Base-by-base conservation (phyloP, 2,113 vertebrate genomes). In the Barnardius zonarius region DNA sequence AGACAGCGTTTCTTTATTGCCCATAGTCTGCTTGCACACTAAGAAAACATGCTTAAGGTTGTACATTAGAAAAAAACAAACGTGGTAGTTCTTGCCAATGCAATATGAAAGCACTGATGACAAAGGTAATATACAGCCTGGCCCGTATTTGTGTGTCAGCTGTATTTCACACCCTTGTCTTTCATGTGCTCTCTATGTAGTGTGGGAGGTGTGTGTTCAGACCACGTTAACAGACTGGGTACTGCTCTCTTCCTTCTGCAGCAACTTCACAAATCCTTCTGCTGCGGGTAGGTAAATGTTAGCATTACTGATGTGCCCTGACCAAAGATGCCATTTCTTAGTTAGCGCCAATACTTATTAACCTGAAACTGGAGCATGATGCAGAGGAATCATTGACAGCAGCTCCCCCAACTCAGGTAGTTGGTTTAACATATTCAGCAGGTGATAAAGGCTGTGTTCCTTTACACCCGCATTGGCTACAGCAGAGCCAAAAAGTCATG, bases 1-100 rank as follows among this genome's bases (percentile, higher is more conserved):
- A 82, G 92, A 78, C 57, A 88, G 52, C 10, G 7, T 68, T 76
- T 88, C 70, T 96, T 96, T 96, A 94, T 95, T 96, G 39, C 25
- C 64, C 63, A 28, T 25, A 62, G 44, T 61, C 59, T 52, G 19
- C 49, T 76, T 57, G 44, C 51, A 83, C 64, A 41, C 73, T 57
- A 69, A 69, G 67, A 66, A 86, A 92, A 88, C 67, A 35, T 20
- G 27, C 77, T 81, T 46, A 59, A 79, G 46, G 52, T 39, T 90
- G 75, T 76, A 76, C 79, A 37, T 19, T 49, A 44, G 43, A 43
- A 54, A 70, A 73, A 52, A 63, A 39, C 10, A 43, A 41, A 41
- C 41, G 0, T 46, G 52, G 43, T 43, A 48, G 51, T 46, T 86
- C 39, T 77, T 74, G 68, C 33, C 5, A 3, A n/a, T 68, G 88